Conservation (phyloP, 2,113 vertebrate genomes). For the Rhinolophus sinicus region DNA sequence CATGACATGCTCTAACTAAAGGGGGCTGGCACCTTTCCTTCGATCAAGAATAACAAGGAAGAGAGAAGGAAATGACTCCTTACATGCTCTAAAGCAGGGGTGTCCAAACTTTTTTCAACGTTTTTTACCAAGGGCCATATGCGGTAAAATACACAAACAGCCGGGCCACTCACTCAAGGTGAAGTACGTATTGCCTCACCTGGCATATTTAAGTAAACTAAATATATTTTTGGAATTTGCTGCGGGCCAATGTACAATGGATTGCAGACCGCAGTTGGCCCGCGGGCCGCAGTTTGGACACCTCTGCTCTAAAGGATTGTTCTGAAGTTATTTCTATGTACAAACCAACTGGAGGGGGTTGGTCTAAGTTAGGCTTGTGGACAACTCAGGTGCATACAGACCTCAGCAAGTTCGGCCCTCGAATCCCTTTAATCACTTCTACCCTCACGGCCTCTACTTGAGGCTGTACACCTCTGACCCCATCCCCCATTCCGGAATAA, state of each 20-base stretch:
- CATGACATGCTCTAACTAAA: not conserved
- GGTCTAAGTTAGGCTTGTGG: not conserved
- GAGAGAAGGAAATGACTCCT: not conserved
- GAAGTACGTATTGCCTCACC: too few species aligned
- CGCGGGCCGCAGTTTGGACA: too few species aligned
- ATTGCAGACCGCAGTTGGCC: too few species aligned
- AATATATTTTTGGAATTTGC: too few species aligned
- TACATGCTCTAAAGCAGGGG: not conserved
- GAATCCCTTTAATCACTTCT: not conserved
- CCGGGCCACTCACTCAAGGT: too few species aligned
- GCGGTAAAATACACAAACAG: too few species aligned
- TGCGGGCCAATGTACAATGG: too few species aligned
- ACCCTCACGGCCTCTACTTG: not conserved
- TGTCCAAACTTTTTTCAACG: too few species aligned
- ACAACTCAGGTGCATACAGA: not conserved
- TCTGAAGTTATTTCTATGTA: not conserved
- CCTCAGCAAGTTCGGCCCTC: not conserved
- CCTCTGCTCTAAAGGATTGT: not conserved
- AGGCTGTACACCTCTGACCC: not conserved
- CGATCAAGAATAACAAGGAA: not conserved
- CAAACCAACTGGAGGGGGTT: not conserved
- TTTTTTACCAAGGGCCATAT: too few species aligned
- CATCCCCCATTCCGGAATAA: not conserved
- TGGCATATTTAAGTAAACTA: too few species aligned
- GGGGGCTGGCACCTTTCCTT: not conserved